Conservation (phyloP, 2,888 invertebrate genomes). For the Campoplex nolae region DNA sequence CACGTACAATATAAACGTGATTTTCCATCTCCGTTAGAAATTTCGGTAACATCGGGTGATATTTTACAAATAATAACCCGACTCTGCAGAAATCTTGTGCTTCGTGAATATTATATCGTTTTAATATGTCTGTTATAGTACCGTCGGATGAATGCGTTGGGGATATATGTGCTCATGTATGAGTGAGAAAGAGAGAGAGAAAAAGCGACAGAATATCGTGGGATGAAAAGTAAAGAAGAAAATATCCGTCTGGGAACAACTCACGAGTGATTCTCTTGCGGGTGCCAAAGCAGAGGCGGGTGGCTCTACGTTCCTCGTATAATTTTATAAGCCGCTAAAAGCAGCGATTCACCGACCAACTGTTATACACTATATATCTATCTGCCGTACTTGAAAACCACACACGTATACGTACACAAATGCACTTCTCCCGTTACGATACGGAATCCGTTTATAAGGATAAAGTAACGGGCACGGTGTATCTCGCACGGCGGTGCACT, state of each 20-base stretch:
- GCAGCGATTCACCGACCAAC: slow-evolving; percentile 57
- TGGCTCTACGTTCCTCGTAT: slow-evolving; percentile 59
- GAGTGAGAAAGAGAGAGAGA: slow-evolving; percentile 23
- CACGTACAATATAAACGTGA: slow-evolving; percentile 21
- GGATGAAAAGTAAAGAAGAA: slow-evolving; percentile 49
- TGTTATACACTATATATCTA: slow-evolving; percentile 30
- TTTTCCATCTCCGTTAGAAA: slow-evolving; percentile 43
- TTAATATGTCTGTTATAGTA: slow-evolving; percentile 42
- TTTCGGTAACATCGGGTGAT: slow-evolving; percentile 39
- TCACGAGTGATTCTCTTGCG: slow-evolving; percentile 46
- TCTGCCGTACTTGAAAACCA: slow-evolving; percentile 44
- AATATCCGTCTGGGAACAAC: slow-evolving; percentile 53
- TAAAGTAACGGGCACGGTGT: slow-evolving; percentile 51
- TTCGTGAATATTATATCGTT: slow-evolving; percentile 53
- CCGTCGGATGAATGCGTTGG: slow-evolving; percentile 5
- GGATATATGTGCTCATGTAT: slow-evolving; percentile 16
- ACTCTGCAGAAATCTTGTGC: slow-evolving; percentile 19
- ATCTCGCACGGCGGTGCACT: slow-evolving; percentile 55
- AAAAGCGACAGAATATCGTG: slow-evolving; percentile 10
- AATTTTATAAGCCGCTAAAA: slow-evolving; percentile 69
- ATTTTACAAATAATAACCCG: slow-evolving; percentile 50
- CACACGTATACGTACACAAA: slow-evolving; percentile 9
- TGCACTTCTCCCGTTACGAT: slow-evolving; percentile 34
- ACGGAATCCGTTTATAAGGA: slow-evolving; percentile 61
- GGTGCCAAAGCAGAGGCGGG: slow-evolving; percentile 18